phyloP scores from a whole-genome alignment of 1,140 invertebrate species.

The Wiebesia pumilae region DNA sequence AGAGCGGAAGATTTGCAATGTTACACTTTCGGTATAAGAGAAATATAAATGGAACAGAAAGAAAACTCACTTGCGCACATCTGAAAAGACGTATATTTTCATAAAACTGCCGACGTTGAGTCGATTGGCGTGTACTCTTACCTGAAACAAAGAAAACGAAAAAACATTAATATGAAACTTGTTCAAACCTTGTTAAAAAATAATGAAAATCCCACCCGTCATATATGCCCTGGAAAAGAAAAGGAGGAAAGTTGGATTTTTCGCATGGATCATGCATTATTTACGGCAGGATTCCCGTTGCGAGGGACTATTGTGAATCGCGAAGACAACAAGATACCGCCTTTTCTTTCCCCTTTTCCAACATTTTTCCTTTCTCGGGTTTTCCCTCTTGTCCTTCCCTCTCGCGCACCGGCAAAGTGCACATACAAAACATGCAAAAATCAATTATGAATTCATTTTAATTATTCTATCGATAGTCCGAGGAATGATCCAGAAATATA shows the following conservation, averaged over 20 bases:
- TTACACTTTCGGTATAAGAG: constrained; percentile 21
- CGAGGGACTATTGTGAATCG: not conserved
- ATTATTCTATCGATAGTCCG: too few species aligned
- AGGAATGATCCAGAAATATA: too few species aligned
- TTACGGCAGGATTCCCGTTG: constrained; percentile 11
- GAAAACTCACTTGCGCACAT: not conserved
- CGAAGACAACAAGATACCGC: constrained; percentile 8
- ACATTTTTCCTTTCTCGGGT: not conserved
- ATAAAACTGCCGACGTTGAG: not conserved
- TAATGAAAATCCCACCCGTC: constrained; percentile 32
- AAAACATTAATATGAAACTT: constrained; percentile 30
- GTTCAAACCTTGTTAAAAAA: constrained; percentile 32
- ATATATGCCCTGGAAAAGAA: not conserved
- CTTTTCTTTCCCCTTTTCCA: not conserved
- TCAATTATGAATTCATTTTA: too few species aligned
- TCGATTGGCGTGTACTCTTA: constrained; percentile 28
- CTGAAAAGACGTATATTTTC: constrained; percentile 27
- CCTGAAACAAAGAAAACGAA: constrained; percentile 41
- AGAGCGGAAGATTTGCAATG: constrained; percentile 8
- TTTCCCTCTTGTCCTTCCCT: not conserved
- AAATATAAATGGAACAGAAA: not conserved
- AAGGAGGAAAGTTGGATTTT: constrained; percentile 1
- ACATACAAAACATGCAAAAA: too few species aligned
- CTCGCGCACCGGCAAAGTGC: too few species aligned
- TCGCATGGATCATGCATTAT: constrained; percentile 39